phyloP scores from a whole-genome alignment of 2,888 invertebrate species.

The Lissocephala sabroskyi region DNA sequence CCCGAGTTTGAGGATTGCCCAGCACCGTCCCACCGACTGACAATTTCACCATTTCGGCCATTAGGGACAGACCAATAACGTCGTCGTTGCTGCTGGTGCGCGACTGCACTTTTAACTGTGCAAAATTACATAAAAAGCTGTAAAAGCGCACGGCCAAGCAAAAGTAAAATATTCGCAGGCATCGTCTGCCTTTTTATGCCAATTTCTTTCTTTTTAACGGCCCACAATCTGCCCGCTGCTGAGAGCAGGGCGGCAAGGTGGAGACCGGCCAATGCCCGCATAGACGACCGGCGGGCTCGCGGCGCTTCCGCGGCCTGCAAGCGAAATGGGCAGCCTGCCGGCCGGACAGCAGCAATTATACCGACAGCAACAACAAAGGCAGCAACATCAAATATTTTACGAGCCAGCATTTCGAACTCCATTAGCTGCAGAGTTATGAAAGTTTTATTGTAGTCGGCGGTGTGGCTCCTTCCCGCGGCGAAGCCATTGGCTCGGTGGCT shows the following conservation, averaged over 20 bases:
- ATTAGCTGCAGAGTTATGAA: slow-evolving; percentile 61
- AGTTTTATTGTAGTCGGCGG: slow-evolving; percentile 61
- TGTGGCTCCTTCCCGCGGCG: too few species aligned
- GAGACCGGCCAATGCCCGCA: too few species aligned
- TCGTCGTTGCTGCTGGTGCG: slow-evolving; percentile 1
- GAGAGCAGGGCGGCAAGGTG: slow-evolving; percentile 13
- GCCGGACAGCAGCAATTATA: slow-evolving; percentile 42
- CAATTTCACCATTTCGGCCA: too few species aligned
- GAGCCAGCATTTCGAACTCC: slow-evolving; percentile 60
- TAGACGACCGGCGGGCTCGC: too few species aligned
- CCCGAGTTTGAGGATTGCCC: neutral
- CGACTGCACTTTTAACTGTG: slow-evolving; percentile 30
- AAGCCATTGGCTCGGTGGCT: slow-evolving; percentile 45
- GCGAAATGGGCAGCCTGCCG: neutral
- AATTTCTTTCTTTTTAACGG: slow-evolving; percentile 54
- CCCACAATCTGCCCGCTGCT: slow-evolving; percentile 24
- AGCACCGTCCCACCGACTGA: neutral
- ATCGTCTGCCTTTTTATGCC: slow-evolving; percentile 41
- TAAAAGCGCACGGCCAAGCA: slow-evolving; percentile 2
- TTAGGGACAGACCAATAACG: too few species aligned
- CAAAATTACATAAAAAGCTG: slow-evolving; percentile 27
- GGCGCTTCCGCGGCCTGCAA: slow-evolving; percentile 55
- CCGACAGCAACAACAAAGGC: slow-evolving; percentile 23
- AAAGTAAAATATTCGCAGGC: neutral
- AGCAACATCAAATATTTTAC: slow-evolving; percentile 56